phyloP scores from a whole-genome alignment of 2,797 vertebrate species.

The Clarias laeviceps region DNA sequence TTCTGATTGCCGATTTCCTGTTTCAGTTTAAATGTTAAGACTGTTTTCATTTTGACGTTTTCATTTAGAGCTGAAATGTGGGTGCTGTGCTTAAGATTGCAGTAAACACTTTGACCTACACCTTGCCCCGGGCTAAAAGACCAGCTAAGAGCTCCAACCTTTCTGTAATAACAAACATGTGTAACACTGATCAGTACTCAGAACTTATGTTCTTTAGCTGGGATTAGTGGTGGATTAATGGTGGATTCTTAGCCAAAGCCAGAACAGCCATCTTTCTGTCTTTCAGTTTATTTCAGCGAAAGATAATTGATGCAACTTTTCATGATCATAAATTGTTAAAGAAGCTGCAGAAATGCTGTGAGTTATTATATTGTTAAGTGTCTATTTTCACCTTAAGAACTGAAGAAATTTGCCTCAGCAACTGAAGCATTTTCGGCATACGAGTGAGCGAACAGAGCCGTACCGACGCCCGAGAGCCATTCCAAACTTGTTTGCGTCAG shows the following conservation, averaged over 20 bases:
- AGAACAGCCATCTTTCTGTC: neutral
- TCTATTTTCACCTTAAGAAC: neutral
- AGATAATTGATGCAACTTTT: neutral
- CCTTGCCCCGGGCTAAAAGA: slow-evolving; percentile 9
- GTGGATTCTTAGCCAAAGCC: neutral
- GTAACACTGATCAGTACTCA: slow-evolving; percentile 5
- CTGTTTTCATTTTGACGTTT: neutral
- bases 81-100: slow-evolving; percentile 3
- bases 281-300: slow-evolving; percentile 9
- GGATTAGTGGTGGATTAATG: neutral
- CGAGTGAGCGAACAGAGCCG: too few relatives aligned
- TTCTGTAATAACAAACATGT: slow-evolving; percentile 24
- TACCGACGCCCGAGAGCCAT: too few relatives aligned
- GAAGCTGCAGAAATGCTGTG: neutral
- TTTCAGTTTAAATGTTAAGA: neutral
- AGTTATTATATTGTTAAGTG: neutral
- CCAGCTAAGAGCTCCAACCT: slow-evolving; percentile 19
- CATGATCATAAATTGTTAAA: neutral
- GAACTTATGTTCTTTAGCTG: neutral
- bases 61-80: neutral
- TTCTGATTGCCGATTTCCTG: neutral
- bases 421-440: too few relatives aligned
- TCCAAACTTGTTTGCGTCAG: too few relatives aligned
- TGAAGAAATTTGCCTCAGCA: too few relatives aligned
- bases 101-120: slow-evolving; percentile 24